Percentiles rank a stretch among this genome's conserved stretches.
These are phyloP conservation scores for Cenopis cana DNA, from an alignment of 2,888 invertebrate species.

Conservation along the genomic window DNA sequence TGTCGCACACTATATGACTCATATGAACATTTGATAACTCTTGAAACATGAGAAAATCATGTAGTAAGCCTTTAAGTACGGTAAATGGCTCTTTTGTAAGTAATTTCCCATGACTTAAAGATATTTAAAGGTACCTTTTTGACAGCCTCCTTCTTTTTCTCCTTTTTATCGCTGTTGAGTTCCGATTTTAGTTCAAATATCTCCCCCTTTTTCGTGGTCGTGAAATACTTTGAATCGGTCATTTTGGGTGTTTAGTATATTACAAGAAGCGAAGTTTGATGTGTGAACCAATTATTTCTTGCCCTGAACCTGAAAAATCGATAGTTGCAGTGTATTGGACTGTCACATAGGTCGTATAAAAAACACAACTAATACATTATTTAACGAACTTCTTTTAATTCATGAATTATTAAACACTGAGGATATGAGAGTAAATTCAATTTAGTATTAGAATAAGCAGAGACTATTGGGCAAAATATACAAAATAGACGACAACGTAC, in stretches of 20 bases:
- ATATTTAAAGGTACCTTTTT: conserved; percentile 91
- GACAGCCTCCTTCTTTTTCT: conserved; percentile 99
- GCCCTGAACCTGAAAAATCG: conserved; percentile 61
- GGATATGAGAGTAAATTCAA: not conserved
- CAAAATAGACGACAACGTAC: conserved; percentile 46
- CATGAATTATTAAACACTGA: not conserved
- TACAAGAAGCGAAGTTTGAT: conserved; percentile 13
- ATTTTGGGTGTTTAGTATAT: conserved; percentile 79
- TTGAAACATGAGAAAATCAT: not conserved
- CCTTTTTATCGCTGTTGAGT: conserved; percentile 99
- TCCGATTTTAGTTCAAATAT: conserved; percentile 99
- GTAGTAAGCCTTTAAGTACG: no score
- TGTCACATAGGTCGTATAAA: conserved; percentile 5
- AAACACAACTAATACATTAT: not conserved
- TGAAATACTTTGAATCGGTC: conserved; percentile 99
- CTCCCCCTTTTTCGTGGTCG: conserved; percentile 99
- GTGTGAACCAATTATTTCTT: conserved; percentile 49
- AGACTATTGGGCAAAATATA: conserved; percentile 32
- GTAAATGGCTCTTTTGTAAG: no score
- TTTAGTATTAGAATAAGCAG: conserved; percentile 10
- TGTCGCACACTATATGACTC: no score
- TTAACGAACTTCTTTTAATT: not conserved
- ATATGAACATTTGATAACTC: conserved; percentile 19
- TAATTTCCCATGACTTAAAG: not conserved
- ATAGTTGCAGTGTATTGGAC: conserved; percentile 51